These are phyloP conservation scores for Dendrolimus kikuchii DNA, from an alignment of 1,140 invertebrate species.

Conservation along the genomic window DNA sequence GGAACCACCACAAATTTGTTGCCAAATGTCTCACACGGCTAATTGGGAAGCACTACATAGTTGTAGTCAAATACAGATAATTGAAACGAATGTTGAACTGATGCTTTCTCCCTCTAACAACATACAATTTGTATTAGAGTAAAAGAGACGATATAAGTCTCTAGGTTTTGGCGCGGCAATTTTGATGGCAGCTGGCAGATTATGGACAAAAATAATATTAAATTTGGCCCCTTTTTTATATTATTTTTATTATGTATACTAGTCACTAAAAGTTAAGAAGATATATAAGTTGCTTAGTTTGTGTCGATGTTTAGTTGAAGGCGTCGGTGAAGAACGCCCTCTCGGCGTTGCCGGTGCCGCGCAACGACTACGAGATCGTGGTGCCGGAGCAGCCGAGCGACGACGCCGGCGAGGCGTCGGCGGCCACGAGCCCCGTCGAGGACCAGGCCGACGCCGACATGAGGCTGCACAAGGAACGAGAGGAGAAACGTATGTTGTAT, in stretches of 20 bases:
- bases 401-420: conserved; percentile 59
- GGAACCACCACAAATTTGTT: background rate
- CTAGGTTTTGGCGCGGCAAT: too few relatives aligned
- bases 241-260: too few relatives aligned
- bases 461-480: conserved; percentile 74
- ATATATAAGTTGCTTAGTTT: background rate
- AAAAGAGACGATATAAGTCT: too few relatives aligned
- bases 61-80: too few relatives aligned
- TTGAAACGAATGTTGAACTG: too few relatives aligned
- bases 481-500: conserved; percentile 72
- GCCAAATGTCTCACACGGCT: background rate
- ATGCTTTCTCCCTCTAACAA: too few relatives aligned
- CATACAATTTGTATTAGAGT: too few relatives aligned
- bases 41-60: too few relatives aligned
- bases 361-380: conserved; percentile 99
- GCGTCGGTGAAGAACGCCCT: conserved; percentile 85
- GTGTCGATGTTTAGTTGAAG: conserved; percentile 65
- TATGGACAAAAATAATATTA: too few relatives aligned
- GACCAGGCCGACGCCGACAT: conserved; percentile 95
- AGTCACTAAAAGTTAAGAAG: too few relatives aligned
- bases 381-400: conserved; percentile 89
- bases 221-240: too few relatives aligned
- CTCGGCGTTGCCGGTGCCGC: conserved; percentile 87
- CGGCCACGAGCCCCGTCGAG: conserved; percentile 70
- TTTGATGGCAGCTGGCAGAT: too few relatives aligned